Conservation (phyloP, 2,113 vertebrate species). For the Catagonus wagneri region DNA sequence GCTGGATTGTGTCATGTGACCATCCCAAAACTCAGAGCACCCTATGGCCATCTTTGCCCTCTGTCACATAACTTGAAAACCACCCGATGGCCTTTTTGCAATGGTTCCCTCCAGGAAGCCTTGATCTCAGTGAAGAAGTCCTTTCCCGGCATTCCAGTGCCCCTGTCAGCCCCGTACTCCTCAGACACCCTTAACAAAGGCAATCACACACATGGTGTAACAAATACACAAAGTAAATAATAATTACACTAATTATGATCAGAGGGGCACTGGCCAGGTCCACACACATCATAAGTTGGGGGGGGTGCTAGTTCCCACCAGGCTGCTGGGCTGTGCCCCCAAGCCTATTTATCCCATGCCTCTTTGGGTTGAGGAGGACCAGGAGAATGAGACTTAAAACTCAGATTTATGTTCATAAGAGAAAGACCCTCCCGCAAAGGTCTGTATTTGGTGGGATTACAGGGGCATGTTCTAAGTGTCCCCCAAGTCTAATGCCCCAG, state of each 20-base stretch:
- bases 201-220: conserved; percentile 72
- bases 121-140: conserved; percentile 78
- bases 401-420: conserved; percentile 64
- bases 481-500: conserved; percentile 70
- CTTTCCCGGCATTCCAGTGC: conserved; percentile 75
- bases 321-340: conserved; percentile 36
- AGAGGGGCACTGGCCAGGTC: conserved; percentile 70
- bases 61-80: conserved; percentile 84
- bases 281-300: conserved; percentile 57
- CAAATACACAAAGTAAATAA: conserved; percentile 80
- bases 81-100: conserved; percentile 81
- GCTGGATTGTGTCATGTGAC: conserved; percentile 85
- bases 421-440: conserved; percentile 46
- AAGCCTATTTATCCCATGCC: conserved; percentile 52
- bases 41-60: conserved; percentile 83
- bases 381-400: conserved; percentile 59
- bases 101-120: conserved; percentile 77
- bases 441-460: conserved; percentile 75
- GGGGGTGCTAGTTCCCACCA: conserved; percentile 24
- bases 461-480: conserved; percentile 69
- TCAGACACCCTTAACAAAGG: conserved; percentile 82
- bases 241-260: conserved; percentile 76
- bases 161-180: conserved; percentile 67
- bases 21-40: conserved; percentile 81
- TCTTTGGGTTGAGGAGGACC: conserved; percentile 50